A percentile compares a stretch with the other conserved stretches of the same genome.
These are phyloP conservation scores for Gambusia affinis DNA, from an alignment of 2,113 vertebrate genomes.

Conservation along the genomic window DNA sequence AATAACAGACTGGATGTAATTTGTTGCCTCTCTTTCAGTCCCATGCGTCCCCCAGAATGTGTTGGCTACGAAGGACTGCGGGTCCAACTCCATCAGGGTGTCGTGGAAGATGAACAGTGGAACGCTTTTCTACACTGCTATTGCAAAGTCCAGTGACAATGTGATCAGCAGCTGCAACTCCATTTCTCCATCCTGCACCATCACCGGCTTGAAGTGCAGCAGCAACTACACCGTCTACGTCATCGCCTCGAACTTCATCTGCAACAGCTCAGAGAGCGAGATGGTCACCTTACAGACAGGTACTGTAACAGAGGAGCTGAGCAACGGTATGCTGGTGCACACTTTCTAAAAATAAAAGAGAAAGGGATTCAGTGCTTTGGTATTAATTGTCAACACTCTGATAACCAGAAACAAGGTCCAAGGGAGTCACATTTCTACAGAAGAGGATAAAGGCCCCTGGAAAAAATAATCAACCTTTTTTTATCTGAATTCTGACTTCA, in stretches of 20 bases:
- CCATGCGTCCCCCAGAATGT: constrained; percentile 76
- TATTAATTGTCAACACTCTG: too few species aligned
- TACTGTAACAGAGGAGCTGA: constrained; percentile 30
- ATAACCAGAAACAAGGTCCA: too few species aligned
- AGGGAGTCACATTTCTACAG: too few species aligned
- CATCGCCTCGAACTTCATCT: constrained; percentile 72
- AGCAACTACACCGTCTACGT: constrained; percentile 69
- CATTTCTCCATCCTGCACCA: constrained; percentile 44
- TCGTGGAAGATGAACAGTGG: constrained; percentile 63
- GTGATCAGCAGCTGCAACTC: constrained; percentile 63
- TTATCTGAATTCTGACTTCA: too few species aligned
- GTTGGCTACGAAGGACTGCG: constrained; percentile 65
- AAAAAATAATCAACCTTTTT: too few species aligned
- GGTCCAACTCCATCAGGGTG: constrained; percentile 58
- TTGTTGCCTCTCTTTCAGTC: constrained; percentile 52
- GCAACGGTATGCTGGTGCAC: too few species aligned
- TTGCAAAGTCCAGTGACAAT: constrained; percentile 54
- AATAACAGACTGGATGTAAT: background rate
- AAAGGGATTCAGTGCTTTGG: too few species aligned
- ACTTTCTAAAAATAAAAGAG: too few species aligned
- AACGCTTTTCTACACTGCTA: constrained; percentile 68
- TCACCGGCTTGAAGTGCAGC: constrained; percentile 74
- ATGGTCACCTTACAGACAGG: constrained; percentile 74
- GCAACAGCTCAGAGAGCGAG: constrained; percentile 78
- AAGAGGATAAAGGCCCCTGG: too few species aligned